Conservation (phyloP, 2,113 vertebrate species). For the Naja naja region DNA sequence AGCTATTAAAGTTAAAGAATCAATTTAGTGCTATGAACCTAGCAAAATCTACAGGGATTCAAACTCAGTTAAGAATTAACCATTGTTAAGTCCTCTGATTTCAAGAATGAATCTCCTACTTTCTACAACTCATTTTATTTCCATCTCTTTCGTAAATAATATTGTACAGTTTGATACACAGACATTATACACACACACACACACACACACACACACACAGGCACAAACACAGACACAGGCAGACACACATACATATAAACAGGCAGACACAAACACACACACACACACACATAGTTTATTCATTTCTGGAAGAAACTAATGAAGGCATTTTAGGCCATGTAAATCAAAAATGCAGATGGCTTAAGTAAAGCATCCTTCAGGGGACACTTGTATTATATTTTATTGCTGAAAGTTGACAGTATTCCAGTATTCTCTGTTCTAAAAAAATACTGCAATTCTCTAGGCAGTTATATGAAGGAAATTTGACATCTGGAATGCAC, state of each 20-base stretch:
- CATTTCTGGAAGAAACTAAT: neutral
- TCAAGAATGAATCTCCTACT: neutral
- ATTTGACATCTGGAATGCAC: neutral
- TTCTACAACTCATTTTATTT: neutral
- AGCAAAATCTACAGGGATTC: neutral
- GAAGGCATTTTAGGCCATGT: neutral
- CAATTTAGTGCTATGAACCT: neutral
- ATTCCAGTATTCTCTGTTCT: neutral
- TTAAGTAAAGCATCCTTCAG: neutral
- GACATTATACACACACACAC: too few species aligned
- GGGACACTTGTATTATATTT: neutral
- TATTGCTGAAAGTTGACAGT: neutral
- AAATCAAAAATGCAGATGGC: neutral
- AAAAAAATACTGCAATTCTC: neutral
- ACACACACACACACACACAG: neutral
- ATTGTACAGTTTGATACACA: neutral
- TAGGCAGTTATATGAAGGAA: neutral
- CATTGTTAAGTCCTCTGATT: neutral
- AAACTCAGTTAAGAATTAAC: neutral
- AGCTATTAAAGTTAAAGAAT: neutral
- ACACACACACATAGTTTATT: neutral
- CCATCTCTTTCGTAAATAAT: neutral
- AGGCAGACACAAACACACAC: neutral
- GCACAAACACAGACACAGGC: too few species aligned
- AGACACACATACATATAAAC: neutral